Base-by-base conservation (phyloP, 1,140 invertebrate species). In the Rhynchophorus ferrugineus region DNA sequence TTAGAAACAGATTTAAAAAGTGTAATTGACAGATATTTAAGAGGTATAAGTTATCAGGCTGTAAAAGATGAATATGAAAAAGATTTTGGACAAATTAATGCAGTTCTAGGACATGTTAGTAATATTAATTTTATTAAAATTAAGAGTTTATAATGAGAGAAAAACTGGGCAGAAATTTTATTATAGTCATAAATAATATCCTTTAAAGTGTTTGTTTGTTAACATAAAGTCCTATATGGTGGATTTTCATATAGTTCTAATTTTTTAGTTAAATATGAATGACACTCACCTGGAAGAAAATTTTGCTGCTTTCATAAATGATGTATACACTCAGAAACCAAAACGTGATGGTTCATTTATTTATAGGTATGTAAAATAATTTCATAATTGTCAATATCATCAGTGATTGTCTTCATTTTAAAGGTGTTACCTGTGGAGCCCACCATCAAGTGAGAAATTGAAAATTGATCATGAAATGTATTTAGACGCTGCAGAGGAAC, bases 241-340 rank as follows among this genome's bases (percentile, higher is more conserved):
- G n/a, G n/a, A n/a, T n/a, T n/a, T n/a, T n/a, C n/a, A n/a, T n/a
- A n/a, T n/a, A n/a, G n/a, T n/a, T n/a, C 17, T 60, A 36, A 42
- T 58, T 54, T 77, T 77, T 58, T 61, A 86, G 82, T 63, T 90
- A 19, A 68, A 82, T 59, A 90, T 90, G 86, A 76, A 83, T 6
- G 58, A 61, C 1, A 70, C 79, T 51, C 71, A 83, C 33, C 71
- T 91, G 37, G 82, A 83, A 63, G 82, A 81, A 56, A 91, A 91
- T 66, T 77, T 89, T 57, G 62, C 62, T 35, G 65, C 71, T 0
- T 50, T 88, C 41, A 48, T 90, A 14, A 71, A 78, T 52, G 80
- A 87, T 67, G 60, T 89, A 39, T 69, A 83, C 57, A 58, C 56
- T 1, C 71, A 71, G 36, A 74, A 77, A 54, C 83, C 83, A 7